Evolutionary conservation across 2,113 vertebrate species (phyloP).

Genomic region (Carlito syrichta): DNA sequence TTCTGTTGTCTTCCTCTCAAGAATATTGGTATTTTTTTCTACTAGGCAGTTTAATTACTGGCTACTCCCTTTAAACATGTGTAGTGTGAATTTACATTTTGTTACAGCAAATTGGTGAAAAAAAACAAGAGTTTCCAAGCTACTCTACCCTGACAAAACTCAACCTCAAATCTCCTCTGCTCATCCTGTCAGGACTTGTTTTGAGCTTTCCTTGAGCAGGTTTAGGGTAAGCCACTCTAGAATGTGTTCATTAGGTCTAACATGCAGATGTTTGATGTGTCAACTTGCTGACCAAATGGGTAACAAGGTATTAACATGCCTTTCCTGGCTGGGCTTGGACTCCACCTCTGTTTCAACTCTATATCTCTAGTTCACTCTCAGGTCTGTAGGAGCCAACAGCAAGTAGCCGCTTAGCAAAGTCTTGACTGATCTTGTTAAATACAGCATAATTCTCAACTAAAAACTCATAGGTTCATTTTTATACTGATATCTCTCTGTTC

Average conservation of each 20-base stretch:
- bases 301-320: not conserved
- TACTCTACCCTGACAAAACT: not conserved
- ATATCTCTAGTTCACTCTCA: not conserved
- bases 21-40: not conserved
- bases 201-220: not conserved
- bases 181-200: not conserved
- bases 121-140: not conserved
- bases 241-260: not conserved
- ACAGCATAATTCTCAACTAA: not conserved
- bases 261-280: not conserved
- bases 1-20: not conserved
- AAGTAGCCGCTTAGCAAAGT: not conserved
- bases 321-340: not conserved
- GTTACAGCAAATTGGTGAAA: not conserved
- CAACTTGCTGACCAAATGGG: not conserved
- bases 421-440: fast-evolving
- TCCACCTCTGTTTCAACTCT: not conserved
- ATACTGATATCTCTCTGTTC: no score
- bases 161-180: not conserved
- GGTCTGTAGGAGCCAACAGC: fast-evolving
- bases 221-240: not conserved
- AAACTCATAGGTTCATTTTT: fast-evolving
- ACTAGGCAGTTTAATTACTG: not conserved
- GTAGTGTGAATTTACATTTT: not conserved
- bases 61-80: not conserved